phyloP scores from a whole-genome alignment of 2,888 invertebrate species.

The Monopis laevigella region DNA sequence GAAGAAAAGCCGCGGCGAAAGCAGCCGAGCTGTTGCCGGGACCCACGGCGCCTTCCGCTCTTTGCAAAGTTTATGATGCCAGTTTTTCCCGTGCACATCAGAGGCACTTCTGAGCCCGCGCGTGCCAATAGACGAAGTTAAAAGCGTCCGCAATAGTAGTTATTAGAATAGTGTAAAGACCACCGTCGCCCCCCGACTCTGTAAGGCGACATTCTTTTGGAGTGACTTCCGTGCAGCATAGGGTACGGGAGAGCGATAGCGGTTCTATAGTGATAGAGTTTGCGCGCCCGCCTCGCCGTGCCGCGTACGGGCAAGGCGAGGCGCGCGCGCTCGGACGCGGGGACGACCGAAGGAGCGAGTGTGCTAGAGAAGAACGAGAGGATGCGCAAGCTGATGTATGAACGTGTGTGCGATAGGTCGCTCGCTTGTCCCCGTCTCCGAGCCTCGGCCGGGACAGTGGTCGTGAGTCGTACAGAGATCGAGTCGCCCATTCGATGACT shows the following conservation, averaged over 20 bases:
- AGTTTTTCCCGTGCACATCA: conserved; percentile 81
- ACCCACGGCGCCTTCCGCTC: conserved; percentile 64
- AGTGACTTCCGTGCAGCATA: conserved; percentile 30
- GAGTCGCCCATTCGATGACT: conserved; percentile 63
- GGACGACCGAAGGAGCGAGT: conserved; percentile 59
- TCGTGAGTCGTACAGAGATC: conserved; percentile 60
- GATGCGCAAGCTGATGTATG: conserved; percentile 23
- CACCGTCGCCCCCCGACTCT: conserved; percentile 52
- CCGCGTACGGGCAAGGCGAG: conserved; percentile 32
- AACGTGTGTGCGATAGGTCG: conserved; percentile 35
- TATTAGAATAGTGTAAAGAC: conserved; percentile 55
- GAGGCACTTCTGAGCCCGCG: conserved; percentile 56
- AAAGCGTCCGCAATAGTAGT: conserved; percentile 60
- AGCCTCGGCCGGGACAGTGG: conserved; percentile 47
- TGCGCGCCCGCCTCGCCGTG: conserved; percentile 34
- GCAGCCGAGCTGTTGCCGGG: conserved; percentile 74
- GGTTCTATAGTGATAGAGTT: conserved; percentile 46
- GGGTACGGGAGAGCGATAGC: conserved; percentile 52
- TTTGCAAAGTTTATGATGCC: conserved; percentile 89
- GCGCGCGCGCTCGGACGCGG: conserved; percentile 50
- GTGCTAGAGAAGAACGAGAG: conserved; percentile 53
- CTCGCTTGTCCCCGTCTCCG: conserved; percentile 65
- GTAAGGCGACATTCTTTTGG: conserved; percentile 30
- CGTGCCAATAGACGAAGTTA: conserved; percentile 49
- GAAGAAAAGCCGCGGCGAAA: conserved; percentile 74